Evolutionary conservation across 2,888 invertebrate genomes (phyloP).

Genomic region (Cephus spinipes): DNA sequence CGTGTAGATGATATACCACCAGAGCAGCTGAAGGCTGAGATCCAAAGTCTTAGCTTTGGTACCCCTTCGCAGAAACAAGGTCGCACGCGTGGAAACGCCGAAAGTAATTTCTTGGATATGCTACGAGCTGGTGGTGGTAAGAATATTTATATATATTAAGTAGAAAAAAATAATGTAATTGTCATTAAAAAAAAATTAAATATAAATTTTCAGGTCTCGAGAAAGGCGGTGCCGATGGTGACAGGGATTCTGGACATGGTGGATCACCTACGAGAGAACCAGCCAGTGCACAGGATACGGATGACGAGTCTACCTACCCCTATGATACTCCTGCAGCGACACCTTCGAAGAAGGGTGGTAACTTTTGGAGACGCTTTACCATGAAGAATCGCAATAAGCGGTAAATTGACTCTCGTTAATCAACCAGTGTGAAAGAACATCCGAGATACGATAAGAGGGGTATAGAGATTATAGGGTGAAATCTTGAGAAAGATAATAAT

Average conservation of each 20-base stretch:
- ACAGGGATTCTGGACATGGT: slow-evolving; percentile 64
- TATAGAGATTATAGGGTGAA: slow-evolving; percentile 1
- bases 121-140: slow-evolving; percentile 71
- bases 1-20: slow-evolving; percentile 77
- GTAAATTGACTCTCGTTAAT: slow-evolving; percentile 61
- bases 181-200: not conserved
- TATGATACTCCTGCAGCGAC: slow-evolving; percentile 53
- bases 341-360: slow-evolving; percentile 56
- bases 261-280: slow-evolving; percentile 64
- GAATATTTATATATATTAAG: slow-evolving; percentile 16
- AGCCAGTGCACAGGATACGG: slow-evolving; percentile 61
- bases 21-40: slow-evolving; percentile 76
- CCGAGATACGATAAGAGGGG: not conserved
- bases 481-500: slow-evolving; percentile 10
- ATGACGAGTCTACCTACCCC: slow-evolving; percentile 71
- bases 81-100: slow-evolving; percentile 66
- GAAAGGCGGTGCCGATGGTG: slow-evolving; percentile 53
- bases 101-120: slow-evolving; percentile 78
- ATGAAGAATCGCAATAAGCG: slow-evolving; percentile 78
- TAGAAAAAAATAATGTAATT: not conserved
- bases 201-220: slow-evolving; percentile 44
- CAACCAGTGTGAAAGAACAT: not conserved
- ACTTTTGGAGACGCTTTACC: slow-evolving; percentile 77
- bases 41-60: slow-evolving; percentile 76
- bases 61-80: slow-evolving; percentile 67